These are phyloP conservation scores for Acanthochromis polyacanthus DNA, from an alignment of 2,113 vertebrate genomes.

Conservation along the genomic window DNA sequence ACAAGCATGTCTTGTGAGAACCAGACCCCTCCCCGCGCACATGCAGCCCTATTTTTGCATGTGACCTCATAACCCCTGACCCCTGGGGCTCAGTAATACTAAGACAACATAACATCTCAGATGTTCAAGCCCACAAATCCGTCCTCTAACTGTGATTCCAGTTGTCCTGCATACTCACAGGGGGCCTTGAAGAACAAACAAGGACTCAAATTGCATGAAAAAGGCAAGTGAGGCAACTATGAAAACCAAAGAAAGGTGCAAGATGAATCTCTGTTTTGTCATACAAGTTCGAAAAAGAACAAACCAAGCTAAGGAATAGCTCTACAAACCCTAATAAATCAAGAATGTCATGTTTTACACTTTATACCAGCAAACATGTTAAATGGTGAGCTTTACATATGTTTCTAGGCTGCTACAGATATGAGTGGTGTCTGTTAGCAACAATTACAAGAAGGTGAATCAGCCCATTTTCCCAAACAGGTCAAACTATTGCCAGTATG, in stretches of 20 bases:
- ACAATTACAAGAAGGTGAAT: not conserved
- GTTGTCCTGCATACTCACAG: conserved; percentile 36
- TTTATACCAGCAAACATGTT: no score
- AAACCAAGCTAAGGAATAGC: no score
- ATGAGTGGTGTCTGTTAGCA: not conserved
- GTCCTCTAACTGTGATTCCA: conserved; percentile 25
- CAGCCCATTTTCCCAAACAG: not conserved
- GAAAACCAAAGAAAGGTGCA: not conserved
- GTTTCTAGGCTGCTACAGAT: no score
- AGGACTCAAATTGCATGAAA: conserved; percentile 9
- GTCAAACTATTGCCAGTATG: not conserved
- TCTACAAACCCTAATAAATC: no score
- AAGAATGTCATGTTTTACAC: no score
- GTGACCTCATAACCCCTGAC: conserved; percentile 60
- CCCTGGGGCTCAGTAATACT: conserved; percentile 40
- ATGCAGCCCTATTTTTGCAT: conserved; percentile 61
- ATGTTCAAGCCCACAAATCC: conserved; percentile 15
- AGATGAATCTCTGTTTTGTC: not conserved
- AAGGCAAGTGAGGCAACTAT: conserved; percentile 8
- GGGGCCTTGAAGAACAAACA: conserved; percentile 43
- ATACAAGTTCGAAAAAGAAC: not conserved
- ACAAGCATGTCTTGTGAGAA: conserved; percentile 48
- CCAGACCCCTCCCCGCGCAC: conserved; percentile 14
- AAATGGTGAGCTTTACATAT: no score
- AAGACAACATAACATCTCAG: conserved; percentile 36